phyloP scores from a whole-genome alignment of 2,113 vertebrate species.

The Danio rerio region DNA sequence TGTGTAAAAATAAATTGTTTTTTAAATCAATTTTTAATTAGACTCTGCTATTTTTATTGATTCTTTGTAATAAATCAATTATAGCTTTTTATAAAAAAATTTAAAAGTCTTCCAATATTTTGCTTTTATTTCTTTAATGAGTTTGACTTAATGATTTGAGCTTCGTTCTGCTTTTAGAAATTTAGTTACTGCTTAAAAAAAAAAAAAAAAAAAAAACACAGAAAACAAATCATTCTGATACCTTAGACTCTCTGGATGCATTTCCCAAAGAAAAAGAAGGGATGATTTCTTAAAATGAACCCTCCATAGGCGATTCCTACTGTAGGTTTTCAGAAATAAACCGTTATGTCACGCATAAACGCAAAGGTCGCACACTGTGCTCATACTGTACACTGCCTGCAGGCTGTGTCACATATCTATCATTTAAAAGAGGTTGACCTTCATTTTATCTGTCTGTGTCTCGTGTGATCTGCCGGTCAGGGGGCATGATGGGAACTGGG shows the following conservation, averaged over 20 bases:
- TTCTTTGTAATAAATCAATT: background rate
- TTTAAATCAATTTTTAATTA: background rate
- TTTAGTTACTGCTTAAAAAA: background rate
- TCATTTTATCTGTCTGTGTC: constrained; percentile 55
- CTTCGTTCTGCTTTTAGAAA: background rate
- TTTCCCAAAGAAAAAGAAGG: background rate
- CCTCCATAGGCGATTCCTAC: background rate
- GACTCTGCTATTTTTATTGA: background rate
- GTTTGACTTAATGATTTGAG: too few relatives aligned
- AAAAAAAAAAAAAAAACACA: too few relatives aligned
- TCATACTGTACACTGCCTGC: background rate
- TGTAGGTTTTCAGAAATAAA: background rate
- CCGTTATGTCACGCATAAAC: background rate
- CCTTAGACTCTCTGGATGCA: background rate
- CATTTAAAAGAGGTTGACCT: constrained; percentile 63
- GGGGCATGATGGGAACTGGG: constrained; percentile 66
- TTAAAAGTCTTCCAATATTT: too few relatives aligned
- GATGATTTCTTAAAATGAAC: background rate
- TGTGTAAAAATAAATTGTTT: background rate
- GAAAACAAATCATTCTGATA: background rate
- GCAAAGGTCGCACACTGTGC: background rate
- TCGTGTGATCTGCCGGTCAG: constrained; percentile 57
- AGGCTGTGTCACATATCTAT: constrained; percentile 40
- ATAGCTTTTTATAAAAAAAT: background rate
- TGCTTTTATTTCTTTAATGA: too few relatives aligned